Conservation (phyloP, 2,888 invertebrate genomes). For the Lasioglossum marginatum region DNA sequence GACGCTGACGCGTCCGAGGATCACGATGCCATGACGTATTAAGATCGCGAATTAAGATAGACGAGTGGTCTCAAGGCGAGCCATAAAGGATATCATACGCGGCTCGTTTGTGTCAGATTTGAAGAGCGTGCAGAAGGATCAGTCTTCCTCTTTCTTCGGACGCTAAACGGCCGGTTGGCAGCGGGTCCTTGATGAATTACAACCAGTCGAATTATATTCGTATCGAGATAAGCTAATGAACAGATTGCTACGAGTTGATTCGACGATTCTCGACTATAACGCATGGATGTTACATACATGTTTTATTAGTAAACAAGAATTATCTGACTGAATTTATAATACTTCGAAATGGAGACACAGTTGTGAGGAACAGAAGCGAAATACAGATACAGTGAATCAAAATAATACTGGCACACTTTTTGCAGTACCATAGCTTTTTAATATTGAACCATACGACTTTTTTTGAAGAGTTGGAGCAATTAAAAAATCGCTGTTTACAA, state of each 20-base stretch:
- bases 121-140: conserved; percentile 45
- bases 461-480: no score
- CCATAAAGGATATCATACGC: conserved; percentile 73
- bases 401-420: no score
- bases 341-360: not conserved
- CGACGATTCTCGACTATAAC: not conserved
- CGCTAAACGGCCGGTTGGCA: conserved; percentile 17
- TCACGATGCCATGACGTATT: conserved; percentile 73
- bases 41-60: conserved; percentile 76
- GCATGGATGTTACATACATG: not conserved
- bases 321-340: not conserved
- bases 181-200: conserved; percentile 32
- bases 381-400: not conserved
- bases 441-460: no score
- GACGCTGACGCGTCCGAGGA: conserved; percentile 61
- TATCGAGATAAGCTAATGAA: conserved; percentile 7
- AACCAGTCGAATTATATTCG: not conserved
- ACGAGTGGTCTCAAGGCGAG: conserved; percentile 64
- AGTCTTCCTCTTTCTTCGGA: conserved; percentile 29
- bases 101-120: conserved; percentile 69
- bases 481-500: no score
- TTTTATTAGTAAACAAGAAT: not conserved
- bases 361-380: not conserved
- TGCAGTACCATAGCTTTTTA: no score
- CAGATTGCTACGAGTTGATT: not conserved